Conservation (phyloP, 2,797 vertebrate species). For the Pteronotus mesoamericanus region DNA sequence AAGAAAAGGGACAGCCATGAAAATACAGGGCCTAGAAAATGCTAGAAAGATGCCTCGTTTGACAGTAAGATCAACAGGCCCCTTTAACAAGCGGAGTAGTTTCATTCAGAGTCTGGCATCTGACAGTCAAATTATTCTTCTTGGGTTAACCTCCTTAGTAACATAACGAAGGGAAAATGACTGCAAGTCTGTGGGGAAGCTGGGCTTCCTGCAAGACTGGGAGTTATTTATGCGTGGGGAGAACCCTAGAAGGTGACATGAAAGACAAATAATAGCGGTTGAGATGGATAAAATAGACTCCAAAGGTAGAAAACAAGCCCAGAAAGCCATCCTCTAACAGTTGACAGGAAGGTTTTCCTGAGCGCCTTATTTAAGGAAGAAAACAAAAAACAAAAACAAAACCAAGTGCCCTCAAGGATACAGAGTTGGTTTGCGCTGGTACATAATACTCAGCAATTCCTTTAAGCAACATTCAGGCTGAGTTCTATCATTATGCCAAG, state of each 20-base stretch:
- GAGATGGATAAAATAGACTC: constrained; percentile 6
- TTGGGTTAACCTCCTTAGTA: not conserved
- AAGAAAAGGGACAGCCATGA: not conserved
- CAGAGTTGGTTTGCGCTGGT: not conserved
- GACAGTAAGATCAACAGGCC: not conserved
- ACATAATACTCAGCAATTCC: not conserved
- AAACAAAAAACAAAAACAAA: too few species aligned
- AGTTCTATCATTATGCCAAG: not conserved
- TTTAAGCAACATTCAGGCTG: not conserved
- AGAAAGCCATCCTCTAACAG: not conserved
- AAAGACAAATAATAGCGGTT: not conserved
- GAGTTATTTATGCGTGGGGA: not conserved
- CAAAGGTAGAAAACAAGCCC: not conserved
- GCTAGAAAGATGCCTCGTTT: not conserved
- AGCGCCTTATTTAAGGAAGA: not conserved
- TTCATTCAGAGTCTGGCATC: not conserved
- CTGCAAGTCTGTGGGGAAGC: not conserved
- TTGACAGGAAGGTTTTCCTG: not conserved
- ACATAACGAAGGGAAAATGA: not conserved
- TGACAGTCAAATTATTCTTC: not conserved
- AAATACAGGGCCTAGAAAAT: not conserved
- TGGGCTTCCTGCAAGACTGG: not conserved
- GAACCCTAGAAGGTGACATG: not conserved
- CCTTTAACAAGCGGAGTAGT: not conserved
- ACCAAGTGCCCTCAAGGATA: not conserved